These are phyloP conservation scores for Charadrius vociferus DNA, from an alignment of 2,113 vertebrate genomes.

Conservation along the genomic window DNA sequence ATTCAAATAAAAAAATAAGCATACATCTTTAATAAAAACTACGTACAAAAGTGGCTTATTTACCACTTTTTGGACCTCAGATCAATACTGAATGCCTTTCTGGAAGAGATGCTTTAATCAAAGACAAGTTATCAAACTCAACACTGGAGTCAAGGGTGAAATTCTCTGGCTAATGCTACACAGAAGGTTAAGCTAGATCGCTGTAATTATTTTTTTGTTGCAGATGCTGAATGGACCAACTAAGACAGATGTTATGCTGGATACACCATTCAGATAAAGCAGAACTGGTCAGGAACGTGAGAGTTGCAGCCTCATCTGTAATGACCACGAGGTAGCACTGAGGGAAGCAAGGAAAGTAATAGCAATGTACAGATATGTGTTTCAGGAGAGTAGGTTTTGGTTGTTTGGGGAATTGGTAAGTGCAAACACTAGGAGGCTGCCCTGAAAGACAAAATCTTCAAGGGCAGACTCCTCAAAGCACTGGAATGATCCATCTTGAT, in stretches of 20 bases:
- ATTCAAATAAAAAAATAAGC: background rate
- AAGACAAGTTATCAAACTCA: background rate
- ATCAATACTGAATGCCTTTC: background rate
- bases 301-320: accelerated
- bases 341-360: background rate
- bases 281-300: background rate
- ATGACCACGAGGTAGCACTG: background rate
- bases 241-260: background rate
- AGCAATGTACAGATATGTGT: background rate
- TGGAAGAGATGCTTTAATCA: background rate
- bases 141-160: background rate
- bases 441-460: background rate
- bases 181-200: background rate
- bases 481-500: background rate
- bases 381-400: background rate
- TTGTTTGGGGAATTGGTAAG: background rate
- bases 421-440: background rate
- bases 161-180: background rate
- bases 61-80: background rate
- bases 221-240: background rate
- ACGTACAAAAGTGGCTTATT: background rate
- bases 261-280: background rate
- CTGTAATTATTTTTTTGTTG: background rate
- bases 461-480: background rate
- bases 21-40: background rate